A percentile compares a stretch with the other conserved stretches of the same genome.
phyloP scores from a whole-genome alignment of 2,888 invertebrate species.

The Hydraecia micacea region DNA sequence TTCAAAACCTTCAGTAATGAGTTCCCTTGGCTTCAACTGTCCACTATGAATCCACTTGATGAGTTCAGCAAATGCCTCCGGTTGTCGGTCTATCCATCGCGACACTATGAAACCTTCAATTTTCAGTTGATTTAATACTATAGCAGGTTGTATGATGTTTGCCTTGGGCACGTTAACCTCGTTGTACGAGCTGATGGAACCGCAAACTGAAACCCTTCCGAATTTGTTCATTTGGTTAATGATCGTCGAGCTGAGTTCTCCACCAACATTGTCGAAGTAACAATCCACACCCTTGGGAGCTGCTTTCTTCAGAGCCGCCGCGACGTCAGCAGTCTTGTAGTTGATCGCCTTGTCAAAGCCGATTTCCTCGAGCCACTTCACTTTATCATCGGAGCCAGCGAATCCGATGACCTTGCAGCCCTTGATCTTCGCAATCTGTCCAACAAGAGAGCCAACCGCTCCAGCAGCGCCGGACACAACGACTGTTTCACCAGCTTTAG shows the following conservation, averaged over 20 bases:
- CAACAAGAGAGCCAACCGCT: constrained; percentile 93
- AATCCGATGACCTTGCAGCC: constrained; percentile 92
- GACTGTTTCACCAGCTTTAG: constrained; percentile 93
- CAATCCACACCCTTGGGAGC: constrained; percentile 92
- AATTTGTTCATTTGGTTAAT: constrained; percentile 90
- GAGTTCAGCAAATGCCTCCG: constrained; percentile 91
- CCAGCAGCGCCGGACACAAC: constrained; percentile 94
- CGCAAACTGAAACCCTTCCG: constrained; percentile 91
- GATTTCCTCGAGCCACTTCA: constrained; percentile 89
- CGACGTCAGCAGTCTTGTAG: constrained; percentile 90
- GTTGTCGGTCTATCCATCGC: constrained; percentile 90
- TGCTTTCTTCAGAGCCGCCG: constrained; percentile 87
- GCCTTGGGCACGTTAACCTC: constrained; percentile 75
- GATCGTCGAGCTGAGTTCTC: constrained; percentile 90
- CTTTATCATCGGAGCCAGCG: constrained; percentile 87
- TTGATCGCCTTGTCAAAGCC: constrained; percentile 93
- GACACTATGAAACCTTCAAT: constrained; percentile 91
- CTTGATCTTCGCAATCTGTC: constrained; percentile 94
- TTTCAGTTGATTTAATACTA: constrained; percentile 90
- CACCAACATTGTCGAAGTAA: constrained; percentile 94
- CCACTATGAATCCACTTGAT: constrained; percentile 91
- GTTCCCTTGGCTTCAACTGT: constrained; percentile 92
- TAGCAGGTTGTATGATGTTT: constrained; percentile 87
- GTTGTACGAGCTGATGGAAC: constrained; percentile 81
- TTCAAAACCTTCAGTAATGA: constrained; percentile 92